Base-by-base conservation (phyloP, 2,113 vertebrate species). In the Pluvialis apricaria region DNA sequence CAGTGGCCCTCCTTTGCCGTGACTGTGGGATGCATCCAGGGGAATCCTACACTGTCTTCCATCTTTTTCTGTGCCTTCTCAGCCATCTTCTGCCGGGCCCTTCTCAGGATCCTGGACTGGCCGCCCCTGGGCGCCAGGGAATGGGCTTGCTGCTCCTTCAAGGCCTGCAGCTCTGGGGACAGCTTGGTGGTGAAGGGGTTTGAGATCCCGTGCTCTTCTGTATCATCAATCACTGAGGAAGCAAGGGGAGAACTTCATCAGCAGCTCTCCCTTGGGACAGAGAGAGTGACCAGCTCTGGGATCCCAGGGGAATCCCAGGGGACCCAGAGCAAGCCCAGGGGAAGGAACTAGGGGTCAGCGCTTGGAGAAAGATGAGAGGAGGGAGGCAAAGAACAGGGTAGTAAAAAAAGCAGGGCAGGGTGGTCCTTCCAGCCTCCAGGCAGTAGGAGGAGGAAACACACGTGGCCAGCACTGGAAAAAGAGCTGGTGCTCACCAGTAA, bases 181-280 rank as follows among this genome's bases (percentile, higher is more conserved):
- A 98, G 98, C 51, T 97, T 97, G 73, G 97, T 97, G 4, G 99
- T 99, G 94, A 99, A 98, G 9, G 99, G 99, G 80, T 98, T 99
- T 86, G 94, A 98, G 58, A 98, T 96, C 75, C 97, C 94, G 12
- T 96, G 86, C 49, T 98, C 96, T 92, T 97, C 95, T 60, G 92
- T 92, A 71, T 98, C 98, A 5, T 98, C 97, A 82, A 98, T 91
- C 82, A 99, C 99, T 99, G 94, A 9, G 73, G 61, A 86, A 47
- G 32, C 32, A 1, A 64, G 51, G 54, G 17, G 19, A 89, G 34
- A 92, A 75, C 29, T 78, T 69, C 21, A 72, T 4, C 40, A 82
- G 54, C 58, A 92, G 47, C 14, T 70, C 19, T 62, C 29, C 22
- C 31, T 49, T n/a, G 65, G n/a, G 45, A 86, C 44, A 32, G n/a